Conservation (phyloP, 2,113 vertebrate genomes). For the Oxyura jamaicensis region DNA sequence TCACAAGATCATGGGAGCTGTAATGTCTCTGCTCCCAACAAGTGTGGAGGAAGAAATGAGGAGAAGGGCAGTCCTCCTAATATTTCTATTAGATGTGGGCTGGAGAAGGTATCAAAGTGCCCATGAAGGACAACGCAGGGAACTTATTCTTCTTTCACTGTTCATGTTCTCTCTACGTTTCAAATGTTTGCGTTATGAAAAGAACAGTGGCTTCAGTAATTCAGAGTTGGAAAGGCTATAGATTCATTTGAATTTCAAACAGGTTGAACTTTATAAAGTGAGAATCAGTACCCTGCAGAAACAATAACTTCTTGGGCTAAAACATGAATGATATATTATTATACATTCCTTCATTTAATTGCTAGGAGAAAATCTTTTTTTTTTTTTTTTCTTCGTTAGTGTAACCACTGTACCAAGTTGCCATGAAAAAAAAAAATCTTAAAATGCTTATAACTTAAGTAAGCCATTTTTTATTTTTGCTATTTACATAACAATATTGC, state of each 20-base stretch:
- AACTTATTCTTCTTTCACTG: not conserved
- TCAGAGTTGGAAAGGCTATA: not conserved
- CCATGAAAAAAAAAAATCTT: not conserved
- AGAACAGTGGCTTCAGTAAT: not conserved
- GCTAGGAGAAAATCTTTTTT: not conserved
- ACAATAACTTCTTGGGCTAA: not conserved
- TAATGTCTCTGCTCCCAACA: not conserved
- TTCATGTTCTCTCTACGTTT: not conserved
- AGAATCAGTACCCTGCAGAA: not conserved
- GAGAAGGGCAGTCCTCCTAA: not conserved
- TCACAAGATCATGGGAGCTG: not conserved
- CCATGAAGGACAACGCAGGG: not conserved
- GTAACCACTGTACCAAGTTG: not conserved
- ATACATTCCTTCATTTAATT: not conserved
- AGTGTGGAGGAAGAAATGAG: not conserved
- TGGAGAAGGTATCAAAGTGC: not conserved
- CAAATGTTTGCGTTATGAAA: not conserved
- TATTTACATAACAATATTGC: not conserved
- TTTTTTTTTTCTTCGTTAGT: not conserved
- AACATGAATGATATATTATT: not conserved
- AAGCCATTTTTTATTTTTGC: not conserved
- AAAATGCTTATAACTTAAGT: not conserved
- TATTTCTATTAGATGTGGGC: rapidly evolving
- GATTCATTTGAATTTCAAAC: not conserved
- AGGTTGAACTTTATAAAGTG: rapidly evolving